A percentile compares a stretch with the other conserved stretches of the same genome.
Evolutionary conservation across 1,140 invertebrate genomes (phyloP).

Genomic region (Drosophila pseudoananassae): DNA sequence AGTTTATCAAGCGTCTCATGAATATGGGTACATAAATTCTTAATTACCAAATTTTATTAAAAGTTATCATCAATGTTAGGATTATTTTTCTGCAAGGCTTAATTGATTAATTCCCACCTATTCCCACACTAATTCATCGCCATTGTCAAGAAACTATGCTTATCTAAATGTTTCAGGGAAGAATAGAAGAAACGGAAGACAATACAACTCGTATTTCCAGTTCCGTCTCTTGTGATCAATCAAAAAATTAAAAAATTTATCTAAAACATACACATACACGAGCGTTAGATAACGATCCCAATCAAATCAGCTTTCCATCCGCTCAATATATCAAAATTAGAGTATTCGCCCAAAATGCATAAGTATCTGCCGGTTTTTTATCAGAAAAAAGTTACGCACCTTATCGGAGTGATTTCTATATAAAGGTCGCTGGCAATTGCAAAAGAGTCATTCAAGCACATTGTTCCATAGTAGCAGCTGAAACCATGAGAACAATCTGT

Average conservation of each 20-base stretch:
- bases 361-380: not conserved
- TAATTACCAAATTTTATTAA: no score
- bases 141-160: not conserved
- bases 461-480: slow-evolving; percentile 37
- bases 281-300: slow-evolving; percentile 22
- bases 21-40: no score
- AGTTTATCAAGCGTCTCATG: no score
- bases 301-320: slow-evolving; percentile 36
- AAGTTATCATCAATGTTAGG: no score
- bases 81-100: not conserved
- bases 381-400: slow-evolving; percentile 24
- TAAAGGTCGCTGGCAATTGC: slow-evolving; percentile 53
- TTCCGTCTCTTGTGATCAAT: slow-evolving; percentile 43
- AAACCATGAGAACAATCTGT: slow-evolving; percentile 57
- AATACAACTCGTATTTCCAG: not conserved
- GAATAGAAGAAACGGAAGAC: not conserved
- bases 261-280: not conserved
- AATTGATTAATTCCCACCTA: not conserved
- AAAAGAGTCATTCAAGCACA: slow-evolving; percentile 54
- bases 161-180: not conserved
- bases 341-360: slow-evolving; percentile 14
- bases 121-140: not conserved
- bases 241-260: slow-evolving; percentile 58
- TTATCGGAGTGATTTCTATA: slow-evolving; percentile 30
- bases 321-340: slow-evolving; percentile 19